These are phyloP conservation scores for Pseudococcus longispinus DNA, from an alignment of 2,888 invertebrate genomes.

Conservation along the genomic window DNA sequence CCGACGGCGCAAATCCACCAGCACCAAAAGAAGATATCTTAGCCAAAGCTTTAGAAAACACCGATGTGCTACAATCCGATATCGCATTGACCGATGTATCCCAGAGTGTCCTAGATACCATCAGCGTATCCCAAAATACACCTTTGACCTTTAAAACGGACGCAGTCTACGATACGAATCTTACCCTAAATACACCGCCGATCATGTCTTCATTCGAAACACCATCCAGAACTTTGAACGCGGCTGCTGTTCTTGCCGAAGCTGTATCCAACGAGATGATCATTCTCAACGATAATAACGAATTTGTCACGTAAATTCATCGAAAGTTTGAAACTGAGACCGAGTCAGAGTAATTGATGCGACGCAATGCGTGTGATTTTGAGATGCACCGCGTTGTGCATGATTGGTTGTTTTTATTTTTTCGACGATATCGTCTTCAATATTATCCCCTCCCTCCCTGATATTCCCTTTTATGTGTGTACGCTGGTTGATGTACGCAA, in stretches of 20 bases:
- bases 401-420: neutral
- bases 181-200: constrained; percentile 74
- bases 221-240: constrained; percentile 63
- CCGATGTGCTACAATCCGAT: constrained; percentile 60
- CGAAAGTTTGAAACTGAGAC: neutral
- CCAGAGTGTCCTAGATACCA: constrained; percentile 47
- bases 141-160: constrained; percentile 57
- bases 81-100: constrained; percentile 44
- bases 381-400: neutral
- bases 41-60: constrained; percentile 60
- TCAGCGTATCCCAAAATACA: constrained; percentile 57
- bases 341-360: too few relatives aligned
- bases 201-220: constrained; percentile 84
- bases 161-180: constrained; percentile 75
- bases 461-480: neutral
- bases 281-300: constrained; percentile 21
- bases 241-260: constrained; percentile 23
- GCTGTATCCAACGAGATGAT: constrained; percentile 26
- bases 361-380: too few relatives aligned
- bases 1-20: neutral
- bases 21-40: constrained; percentile 59
- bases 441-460: neutral
- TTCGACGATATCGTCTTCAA: neutral
- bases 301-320: neutral
- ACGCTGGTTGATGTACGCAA: neutral